Base-by-base conservation (phyloP, 1,140 invertebrate species). In the Drosophila nannoptera region DNA sequence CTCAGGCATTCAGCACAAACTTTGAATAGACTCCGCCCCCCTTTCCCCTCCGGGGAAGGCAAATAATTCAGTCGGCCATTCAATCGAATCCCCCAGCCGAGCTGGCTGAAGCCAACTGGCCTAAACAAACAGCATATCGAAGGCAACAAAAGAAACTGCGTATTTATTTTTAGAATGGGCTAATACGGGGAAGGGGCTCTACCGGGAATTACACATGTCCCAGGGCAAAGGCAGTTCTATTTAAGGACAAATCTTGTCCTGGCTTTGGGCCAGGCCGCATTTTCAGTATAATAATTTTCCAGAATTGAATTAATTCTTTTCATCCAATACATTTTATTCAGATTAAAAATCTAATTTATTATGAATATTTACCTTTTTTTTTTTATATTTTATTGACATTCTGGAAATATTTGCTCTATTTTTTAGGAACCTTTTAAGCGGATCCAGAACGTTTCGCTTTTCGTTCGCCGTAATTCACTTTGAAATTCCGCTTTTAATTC, bases 21-120 rank as follows among this genome's bases (percentile, higher is more conserved):
- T 53, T 53, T 38, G 5, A 16, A 53, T 22, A 22, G 35, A 40
- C 50, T 52, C 8, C 32, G 9, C 6, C 22, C 3, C 22, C 22
- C 22, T 22, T 3, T 22, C 22, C 22, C 22, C 22, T 22, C 22
- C 22, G 42, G 35, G 42, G 29, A 33, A 33, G 36, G 36, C 59
- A 63, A 62, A 45, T 63, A 31, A 53, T 54, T 54, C 52, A 46
- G 33, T 55, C 43, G 40, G 55, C 35, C 22, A 22, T 22, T 22
- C 22, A 22, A 40, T 55, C 42, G 53, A 42, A 36, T 6, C 35
- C 8, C 35, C 35, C 14, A 52, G 14, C 7, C 36, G 8, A 9
- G 12, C n/a, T n/a, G n/a, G 0, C 8, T n/a, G 0, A 11, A 6
- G 52, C 16, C 36, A 40, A 31, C 52, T 42, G 53, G 11, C 53